These are phyloP conservation scores for Donacobius atricapilla DNA, from an alignment of 2,113 vertebrate genomes.

Conservation along the genomic window DNA sequence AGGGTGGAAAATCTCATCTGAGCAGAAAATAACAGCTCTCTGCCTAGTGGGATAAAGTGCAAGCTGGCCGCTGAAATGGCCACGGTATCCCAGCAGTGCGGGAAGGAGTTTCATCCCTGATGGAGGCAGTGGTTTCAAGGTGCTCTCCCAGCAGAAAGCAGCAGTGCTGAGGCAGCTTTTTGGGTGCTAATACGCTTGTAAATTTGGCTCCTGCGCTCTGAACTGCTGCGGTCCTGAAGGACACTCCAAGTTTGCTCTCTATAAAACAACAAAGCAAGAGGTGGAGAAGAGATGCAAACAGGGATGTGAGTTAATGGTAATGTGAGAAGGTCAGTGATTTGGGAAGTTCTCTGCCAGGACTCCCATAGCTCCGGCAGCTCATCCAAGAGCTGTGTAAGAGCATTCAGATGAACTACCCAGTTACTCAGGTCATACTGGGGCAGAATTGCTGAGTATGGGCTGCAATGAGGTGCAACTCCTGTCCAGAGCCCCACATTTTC, in stretches of 20 bases:
- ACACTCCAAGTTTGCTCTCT: neutral
- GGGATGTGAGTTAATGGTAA: neutral
- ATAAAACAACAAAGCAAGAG: conserved; percentile 5
- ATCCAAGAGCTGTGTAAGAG: neutral
- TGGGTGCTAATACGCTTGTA: conserved; percentile 12
- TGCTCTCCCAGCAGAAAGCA: conserved; percentile 3
- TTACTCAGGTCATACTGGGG: neutral
- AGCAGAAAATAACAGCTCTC: neutral
- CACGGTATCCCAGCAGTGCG: neutral
- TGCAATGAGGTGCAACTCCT: neutral
- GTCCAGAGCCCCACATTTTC: neutral
- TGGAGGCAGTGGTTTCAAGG: conserved; percentile 13
- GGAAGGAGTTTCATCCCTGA: neutral
- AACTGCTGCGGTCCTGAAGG: conserved; percentile 1
- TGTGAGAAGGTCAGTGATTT: neutral
- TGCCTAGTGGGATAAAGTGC: neutral
- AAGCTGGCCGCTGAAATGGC: neutral
- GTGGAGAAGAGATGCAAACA: neutral
- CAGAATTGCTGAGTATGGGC: neutral
- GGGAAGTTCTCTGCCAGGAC: neutral
- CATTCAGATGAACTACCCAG: neutral
- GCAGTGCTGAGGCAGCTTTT: conserved; percentile 49
- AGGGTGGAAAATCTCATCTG: conserved; percentile 4
- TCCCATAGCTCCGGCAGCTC: neutral
- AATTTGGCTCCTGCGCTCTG: neutral